Conservation (phyloP, 2,888 invertebrate genomes). For the Nipponacmea schrenckii region DNA sequence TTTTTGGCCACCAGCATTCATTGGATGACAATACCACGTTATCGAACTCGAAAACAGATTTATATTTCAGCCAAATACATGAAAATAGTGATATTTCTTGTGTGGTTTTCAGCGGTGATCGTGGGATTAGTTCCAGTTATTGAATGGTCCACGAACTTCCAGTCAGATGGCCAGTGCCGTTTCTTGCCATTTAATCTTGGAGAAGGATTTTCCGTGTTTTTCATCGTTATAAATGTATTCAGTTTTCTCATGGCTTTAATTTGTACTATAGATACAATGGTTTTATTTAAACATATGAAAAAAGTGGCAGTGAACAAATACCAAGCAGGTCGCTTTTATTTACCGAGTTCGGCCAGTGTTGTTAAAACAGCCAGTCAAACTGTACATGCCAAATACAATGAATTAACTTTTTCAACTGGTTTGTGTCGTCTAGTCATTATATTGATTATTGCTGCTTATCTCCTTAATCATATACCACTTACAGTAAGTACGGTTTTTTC, state of each 20-base stretch:
- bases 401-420: conserved; percentile 51
- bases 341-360: conserved; percentile 30
- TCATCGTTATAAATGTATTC: conserved; percentile 38
- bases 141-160: conserved; percentile 17
- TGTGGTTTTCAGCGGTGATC: conserved; percentile 36
- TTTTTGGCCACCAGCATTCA: conserved; percentile 39
- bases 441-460: conserved; percentile 36
- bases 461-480: conserved; percentile 45
- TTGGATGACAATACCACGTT: conserved; percentile 44
- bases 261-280: conserved; percentile 44
- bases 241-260: conserved; percentile 36
- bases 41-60: conserved; percentile 38
- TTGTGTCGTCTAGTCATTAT: conserved; percentile 46
- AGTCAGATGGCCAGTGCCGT: conserved; percentile 32
- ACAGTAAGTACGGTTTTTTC: conserved; percentile 44
- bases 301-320: conserved; percentile 46
- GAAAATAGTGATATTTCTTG: conserved; percentile 36
- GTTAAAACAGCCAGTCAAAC: conserved; percentile 27
- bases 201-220: conserved; percentile 43
- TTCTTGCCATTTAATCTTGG: conserved; percentile 47
- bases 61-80: conserved; percentile 39
- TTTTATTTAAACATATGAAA: conserved; percentile 46
- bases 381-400: conserved; percentile 44
- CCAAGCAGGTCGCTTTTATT: conserved; percentile 45
- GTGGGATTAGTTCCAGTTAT: conserved; percentile 25